Base-by-base conservation (phyloP, 2,888 invertebrate genomes). In the Rotaria magnacalcarata region DNA sequence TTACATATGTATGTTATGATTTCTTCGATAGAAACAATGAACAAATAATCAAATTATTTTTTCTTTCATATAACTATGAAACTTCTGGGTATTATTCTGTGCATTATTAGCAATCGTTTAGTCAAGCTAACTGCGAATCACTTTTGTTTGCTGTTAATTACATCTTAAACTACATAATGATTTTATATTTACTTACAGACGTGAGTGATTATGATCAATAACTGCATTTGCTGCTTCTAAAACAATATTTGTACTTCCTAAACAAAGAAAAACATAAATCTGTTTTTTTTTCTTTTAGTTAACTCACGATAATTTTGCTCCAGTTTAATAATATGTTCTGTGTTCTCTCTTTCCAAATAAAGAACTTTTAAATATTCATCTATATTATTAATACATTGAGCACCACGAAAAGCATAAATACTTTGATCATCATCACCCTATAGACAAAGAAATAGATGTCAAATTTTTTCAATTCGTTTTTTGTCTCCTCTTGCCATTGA, bases 371-470 rank as follows among this genome's bases (percentile, higher is more conserved):
- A 43, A 75, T 75, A 75, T 43, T 41, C 75, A 11, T 75, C 75
- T 4, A 75, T 47, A 75, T 75, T 75, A 52, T 88, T 87, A 24
- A 85, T 60, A 52, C 87, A 41, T 58, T 84, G 43, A 19, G 88
- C 88, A 34, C 88, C 88, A 27, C 88, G 86, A 75, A 84, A 88
- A 21, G 74, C 52, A 84, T 88, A 88, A 52, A 88, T 88, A n/a
- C 75, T 75, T 84, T 88, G 88, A 67, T 86, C 88, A 47, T 88
- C 87, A 80, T 88, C 88, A 27, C 87, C 88, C 21, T 88, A 86
- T 21, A 8, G 84, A 58, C 27, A 84, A n/a, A 52, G 14, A 52
- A 16, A 16, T 11, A 52, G 52, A 16, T 16, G 1, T 4, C 4
- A 3, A 87, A n/a, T 50, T 47, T 67, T 21, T 7, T n/a, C 34